Percentiles rank a stretch among this genome's conserved stretches.
These are phyloP conservation scores for Epinephelus cyanopodus DNA, from an alignment of 2,113 vertebrate species.

Conservation along the genomic window DNA sequence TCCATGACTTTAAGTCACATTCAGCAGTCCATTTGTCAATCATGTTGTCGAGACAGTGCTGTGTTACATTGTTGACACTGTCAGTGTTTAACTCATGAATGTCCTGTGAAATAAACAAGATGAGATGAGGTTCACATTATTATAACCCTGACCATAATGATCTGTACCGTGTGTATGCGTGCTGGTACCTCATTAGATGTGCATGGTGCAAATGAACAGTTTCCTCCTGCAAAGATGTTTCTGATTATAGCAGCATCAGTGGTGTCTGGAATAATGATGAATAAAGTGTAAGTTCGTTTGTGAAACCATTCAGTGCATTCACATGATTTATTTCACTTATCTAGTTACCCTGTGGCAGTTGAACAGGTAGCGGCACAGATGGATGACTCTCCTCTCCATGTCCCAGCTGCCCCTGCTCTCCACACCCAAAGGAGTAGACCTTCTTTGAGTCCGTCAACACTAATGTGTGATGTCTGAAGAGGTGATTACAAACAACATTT, in stretches of 20 bases:
- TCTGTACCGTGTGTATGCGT: not conserved
- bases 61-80: not conserved
- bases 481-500: not conserved
- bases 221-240: conserved; percentile 72
- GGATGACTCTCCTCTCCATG: conserved; percentile 46
- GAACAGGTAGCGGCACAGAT: conserved; percentile 64
- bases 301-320: not conserved
- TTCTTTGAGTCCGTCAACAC: conserved; percentile 45
- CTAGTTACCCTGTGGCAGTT: conserved; percentile 39
- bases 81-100: not conserved
- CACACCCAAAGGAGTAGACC: conserved; percentile 76
- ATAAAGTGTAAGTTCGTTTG: not conserved
- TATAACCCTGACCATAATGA: not conserved
- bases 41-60: conserved; percentile 32
- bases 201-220: conserved; percentile 70
- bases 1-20: conserved; percentile 44
- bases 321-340: not conserved
- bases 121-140: not conserved
- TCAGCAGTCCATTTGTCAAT: conserved; percentile 63
- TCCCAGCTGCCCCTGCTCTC: conserved; percentile 69
- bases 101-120: conserved; percentile 29
- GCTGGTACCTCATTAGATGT: conserved; percentile 54
- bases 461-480: conserved; percentile 74
- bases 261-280: conserved; percentile 47
- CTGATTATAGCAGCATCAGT: not conserved